A percentile compares a stretch with the other conserved stretches of the same genome.
phyloP scores from a whole-genome alignment of 64 coral and sea anemone genomes.

The Stichodactyla mertensii region DNA sequence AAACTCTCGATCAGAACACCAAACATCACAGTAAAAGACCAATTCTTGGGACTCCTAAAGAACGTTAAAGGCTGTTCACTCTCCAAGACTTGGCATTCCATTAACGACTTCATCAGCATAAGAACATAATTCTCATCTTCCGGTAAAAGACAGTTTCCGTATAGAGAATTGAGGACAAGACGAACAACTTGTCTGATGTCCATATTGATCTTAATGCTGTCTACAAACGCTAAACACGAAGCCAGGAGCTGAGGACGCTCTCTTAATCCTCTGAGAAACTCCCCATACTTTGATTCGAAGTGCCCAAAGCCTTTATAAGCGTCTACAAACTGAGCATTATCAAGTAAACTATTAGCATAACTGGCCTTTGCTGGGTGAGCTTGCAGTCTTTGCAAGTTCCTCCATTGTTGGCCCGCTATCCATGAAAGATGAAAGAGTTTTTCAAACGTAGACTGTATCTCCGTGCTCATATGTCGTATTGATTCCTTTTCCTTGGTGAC shows the following conservation, averaged over 20 bases:
- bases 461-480: slow-evolving; percentile 62
- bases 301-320: slow-evolving; percentile 76
- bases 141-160: slow-evolving; percentile 88
- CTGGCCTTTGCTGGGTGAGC: slow-evolving; percentile 73
- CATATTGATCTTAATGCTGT: slow-evolving; percentile 62
- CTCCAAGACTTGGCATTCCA: slow-evolving; percentile 65
- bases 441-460: slow-evolving; percentile 78
- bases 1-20: slow-evolving; percentile 65
- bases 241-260: slow-evolving; percentile 75
- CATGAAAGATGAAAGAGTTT: slow-evolving; percentile 86
- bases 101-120: slow-evolving; percentile 58
- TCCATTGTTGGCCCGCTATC: slow-evolving; percentile 91
- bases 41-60: slow-evolving; percentile 63
- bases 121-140: slow-evolving; percentile 80
- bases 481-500: slow-evolving; percentile 79
- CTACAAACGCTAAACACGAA: slow-evolving; percentile 75
- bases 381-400: slow-evolving; percentile 67
- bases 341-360: slow-evolving; percentile 71
- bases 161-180: slow-evolving; percentile 75
- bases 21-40: slow-evolving; percentile 78
- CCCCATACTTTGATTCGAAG: slow-evolving; percentile 88
- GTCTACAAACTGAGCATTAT: slow-evolving; percentile 75
- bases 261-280: slow-evolving; percentile 83
- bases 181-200: slow-evolving; percentile 78
- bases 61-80: slow-evolving; percentile 69